These are phyloP conservation scores for Drosophila erecta DNA, from an alignment of 1,140 invertebrate species.

Conservation along the genomic window DNA sequence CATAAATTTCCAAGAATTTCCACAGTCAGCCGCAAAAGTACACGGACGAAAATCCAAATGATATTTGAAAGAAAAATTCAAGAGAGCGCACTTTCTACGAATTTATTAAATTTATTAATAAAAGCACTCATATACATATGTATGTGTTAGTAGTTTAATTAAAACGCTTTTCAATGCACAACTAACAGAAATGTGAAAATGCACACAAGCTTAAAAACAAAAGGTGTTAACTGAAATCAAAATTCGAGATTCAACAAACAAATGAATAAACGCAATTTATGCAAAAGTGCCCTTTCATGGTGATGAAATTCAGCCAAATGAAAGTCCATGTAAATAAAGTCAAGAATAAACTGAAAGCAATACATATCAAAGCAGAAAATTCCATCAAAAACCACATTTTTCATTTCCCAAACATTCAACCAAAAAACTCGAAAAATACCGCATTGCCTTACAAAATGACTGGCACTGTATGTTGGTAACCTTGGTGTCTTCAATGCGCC, in stretches of 20 bases:
- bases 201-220: not conserved
- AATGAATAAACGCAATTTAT: not conserved
- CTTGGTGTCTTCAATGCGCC: conserved; percentile 37
- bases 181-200: not conserved
- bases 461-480: conserved; percentile 47
- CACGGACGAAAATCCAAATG: conserved; percentile 13
- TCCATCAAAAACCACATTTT: too few species aligned
- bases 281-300: not conserved
- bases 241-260: not conserved
- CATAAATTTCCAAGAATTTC: conserved; percentile 25
- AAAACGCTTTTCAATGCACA: too few species aligned
- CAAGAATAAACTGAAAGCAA: too few species aligned
- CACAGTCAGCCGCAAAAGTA: not conserved
- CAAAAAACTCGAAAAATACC: not conserved
- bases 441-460: not conserved
- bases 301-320: too few species aligned
- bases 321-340: too few species aligned
- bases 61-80: too few species aligned
- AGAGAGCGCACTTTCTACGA: too few species aligned
- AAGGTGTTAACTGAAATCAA: not conserved
- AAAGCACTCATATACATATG: too few species aligned
- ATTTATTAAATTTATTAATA: too few species aligned
- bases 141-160: too few species aligned
- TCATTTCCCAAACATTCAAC: not conserved
- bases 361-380: too few species aligned